These are phyloP conservation scores for Portunus trituberculatus DNA, from an alignment of 1,140 invertebrate species.

Conservation along the genomic window DNA sequence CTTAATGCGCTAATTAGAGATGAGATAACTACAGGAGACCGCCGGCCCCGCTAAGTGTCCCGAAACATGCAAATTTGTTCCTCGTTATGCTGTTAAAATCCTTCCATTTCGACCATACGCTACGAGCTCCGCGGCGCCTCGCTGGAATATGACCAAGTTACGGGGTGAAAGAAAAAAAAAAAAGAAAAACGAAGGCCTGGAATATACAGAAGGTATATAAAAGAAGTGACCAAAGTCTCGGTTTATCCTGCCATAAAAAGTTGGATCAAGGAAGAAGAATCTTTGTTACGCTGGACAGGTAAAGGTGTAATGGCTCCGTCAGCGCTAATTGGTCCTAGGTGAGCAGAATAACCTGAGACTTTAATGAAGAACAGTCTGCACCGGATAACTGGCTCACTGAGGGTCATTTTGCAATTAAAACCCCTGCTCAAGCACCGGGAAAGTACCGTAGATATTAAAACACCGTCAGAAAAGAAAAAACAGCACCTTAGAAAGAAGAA, in stretches of 20 bases:
- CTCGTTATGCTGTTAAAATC: neutral
- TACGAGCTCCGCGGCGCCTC: neutral
- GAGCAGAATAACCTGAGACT: constrained; percentile 10
- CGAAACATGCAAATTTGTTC: constrained; percentile 22
- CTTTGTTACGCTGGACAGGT: constrained; percentile 18
- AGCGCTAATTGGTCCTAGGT: constrained; percentile 9
- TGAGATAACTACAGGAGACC: constrained; percentile 12
- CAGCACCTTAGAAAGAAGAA: too few species aligned
- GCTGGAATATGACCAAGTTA: neutral
- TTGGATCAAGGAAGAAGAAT: neutral
- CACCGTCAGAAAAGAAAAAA: neutral
- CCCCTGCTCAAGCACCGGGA: neutral
- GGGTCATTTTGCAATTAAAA: neutral
- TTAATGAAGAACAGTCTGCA: neutral
- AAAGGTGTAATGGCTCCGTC: constrained; percentile 20
- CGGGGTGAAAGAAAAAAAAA: neutral
- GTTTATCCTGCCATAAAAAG: neutral
- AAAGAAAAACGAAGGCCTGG: neutral
- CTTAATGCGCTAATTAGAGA: constrained; percentile 23
- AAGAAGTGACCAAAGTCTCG: neutral
- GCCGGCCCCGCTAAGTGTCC: neutral
- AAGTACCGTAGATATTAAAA: neutral
- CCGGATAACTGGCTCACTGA: neutral
- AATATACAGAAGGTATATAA: neutral
- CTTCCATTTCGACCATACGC: constrained; percentile 2